Conservation (phyloP, 2,797 vertebrate species). For the Oophaga sylvatica region DNA sequence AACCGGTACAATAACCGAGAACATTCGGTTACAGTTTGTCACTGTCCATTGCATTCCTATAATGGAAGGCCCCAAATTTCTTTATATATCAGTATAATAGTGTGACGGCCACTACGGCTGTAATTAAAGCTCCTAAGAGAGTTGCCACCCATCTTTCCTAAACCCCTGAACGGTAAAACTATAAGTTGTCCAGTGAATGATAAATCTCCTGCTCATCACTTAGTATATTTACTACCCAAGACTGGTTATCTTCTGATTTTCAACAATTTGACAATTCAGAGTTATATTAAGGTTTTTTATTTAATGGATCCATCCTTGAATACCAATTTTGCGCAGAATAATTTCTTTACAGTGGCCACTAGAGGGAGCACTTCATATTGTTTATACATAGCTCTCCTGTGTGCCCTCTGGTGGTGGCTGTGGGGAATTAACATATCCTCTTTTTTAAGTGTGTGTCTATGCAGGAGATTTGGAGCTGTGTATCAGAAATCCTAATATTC, state of each 20-base stretch:
- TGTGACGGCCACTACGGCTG: not conserved
- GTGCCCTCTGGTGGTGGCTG: not conserved
- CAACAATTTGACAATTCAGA: too few species aligned
- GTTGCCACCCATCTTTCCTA: not conserved
- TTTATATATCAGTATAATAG: too few species aligned
- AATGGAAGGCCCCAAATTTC: not conserved
- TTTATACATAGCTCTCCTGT: not conserved
- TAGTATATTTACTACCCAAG: too few species aligned
- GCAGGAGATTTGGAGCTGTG: not conserved
- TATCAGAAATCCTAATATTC: not conserved
- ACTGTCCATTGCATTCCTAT: not conserved
- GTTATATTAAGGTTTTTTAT: not conserved
- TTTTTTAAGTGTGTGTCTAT: too few species aligned
- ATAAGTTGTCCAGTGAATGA: not conserved
- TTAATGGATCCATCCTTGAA: not conserved
- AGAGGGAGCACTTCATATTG: not conserved
- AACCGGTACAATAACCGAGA: not conserved
- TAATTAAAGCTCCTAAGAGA: not conserved
- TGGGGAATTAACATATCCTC: too few species aligned
- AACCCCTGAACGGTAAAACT: not conserved
- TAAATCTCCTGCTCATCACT: not conserved
- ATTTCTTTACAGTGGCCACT: too few species aligned
- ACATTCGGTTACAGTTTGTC: too few species aligned
- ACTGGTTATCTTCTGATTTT: too few species aligned
- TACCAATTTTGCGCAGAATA: not conserved